Evolutionary conservation across 2,113 vertebrate species (phyloP), one percentile per base, ranked within the genome.

Genomic region (Strix uralensis): DNA sequence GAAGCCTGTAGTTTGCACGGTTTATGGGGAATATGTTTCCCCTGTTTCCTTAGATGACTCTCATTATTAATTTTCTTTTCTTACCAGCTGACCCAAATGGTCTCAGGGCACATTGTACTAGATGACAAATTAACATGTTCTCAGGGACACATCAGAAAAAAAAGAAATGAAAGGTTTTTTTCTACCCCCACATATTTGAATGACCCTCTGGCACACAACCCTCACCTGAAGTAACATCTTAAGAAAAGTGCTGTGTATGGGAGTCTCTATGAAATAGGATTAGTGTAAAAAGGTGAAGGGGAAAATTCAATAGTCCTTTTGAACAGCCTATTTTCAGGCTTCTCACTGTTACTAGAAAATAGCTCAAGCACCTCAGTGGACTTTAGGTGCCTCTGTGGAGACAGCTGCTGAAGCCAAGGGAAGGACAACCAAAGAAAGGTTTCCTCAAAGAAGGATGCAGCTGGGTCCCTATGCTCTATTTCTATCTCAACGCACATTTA

Each of bases 121-220:
- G 54, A 77, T 78, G 58, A 88, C 34, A 90, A 92, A 95, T 86
- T 90, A 95, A 70, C 34, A 77, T n/a, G 63, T 88, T 88, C 51
- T 86, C 38, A 62, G 61, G n/a, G 66, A 75, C 1, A 1, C 7
- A 20, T 36, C 22, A 65, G 15, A 6, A 32, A 55, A 19, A 59
- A 49, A 46, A 58, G 11, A 25, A 69, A 66, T 3, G 0, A 46
- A 70, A 23, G 8, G 1, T 4, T 20, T 54, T 85, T 65, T 78
- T 84, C 65, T 81, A n/a, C 5, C 21, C 38, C 11, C 46, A 15
- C 1, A 1, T 79, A 73, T 73, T 69, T 89, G 34, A 72, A 82
- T 61, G 15, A 75, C 44, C 36, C 49, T 74, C 52, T 62, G 46
- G 71, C 49, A 83, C 13, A 40, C 42, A 70, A 87, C 4, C 36